These are phyloP conservation scores for Hylyphantes graminicola DNA, from an alignment of 1,140 invertebrate genomes.

Conservation along the genomic window DNA sequence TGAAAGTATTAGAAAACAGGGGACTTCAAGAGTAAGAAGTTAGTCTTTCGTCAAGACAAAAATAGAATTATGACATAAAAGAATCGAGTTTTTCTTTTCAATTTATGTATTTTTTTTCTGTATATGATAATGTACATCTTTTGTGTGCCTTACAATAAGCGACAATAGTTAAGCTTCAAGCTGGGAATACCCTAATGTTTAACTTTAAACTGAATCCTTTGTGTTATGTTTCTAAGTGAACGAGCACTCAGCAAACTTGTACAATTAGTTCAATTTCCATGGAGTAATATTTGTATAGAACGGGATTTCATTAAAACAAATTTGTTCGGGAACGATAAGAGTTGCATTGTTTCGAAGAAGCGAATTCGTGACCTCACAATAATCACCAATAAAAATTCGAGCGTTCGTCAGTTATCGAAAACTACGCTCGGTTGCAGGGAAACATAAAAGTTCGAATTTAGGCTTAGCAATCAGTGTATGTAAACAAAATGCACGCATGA, in stretches of 20 bases:
- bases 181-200: too few relatives aligned
- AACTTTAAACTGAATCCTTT: conserved; percentile 25
- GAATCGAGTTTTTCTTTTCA: too few relatives aligned
- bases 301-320: conserved; percentile 54
- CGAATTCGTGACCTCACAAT: conserved; percentile 45
- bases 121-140: too few relatives aligned
- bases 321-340: conserved; percentile 42
- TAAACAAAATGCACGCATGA: conserved; percentile 59
- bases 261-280: conserved; percentile 38
- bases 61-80: too few relatives aligned
- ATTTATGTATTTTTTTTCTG: too few relatives aligned
- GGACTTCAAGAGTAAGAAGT: too few relatives aligned
- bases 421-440: conserved; percentile 19
- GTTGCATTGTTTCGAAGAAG: conserved; percentile 9
- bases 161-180: too few relatives aligned
- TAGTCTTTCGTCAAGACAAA: too few relatives aligned
- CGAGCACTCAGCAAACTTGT: conserved; percentile 18
- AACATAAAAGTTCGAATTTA: conserved; percentile 19
- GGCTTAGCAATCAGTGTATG: conserved; percentile 48
- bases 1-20: too few relatives aligned
- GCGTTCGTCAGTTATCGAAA: conserved; percentile 43
- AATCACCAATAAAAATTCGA: conserved; percentile 45
- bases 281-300: conserved; percentile 43
- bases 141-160: too few relatives aligned
- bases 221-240: conserved; percentile 33